Evolutionary conservation across 2,888 invertebrate species (phyloP), one percentile per base, ranked within the genome.

Genomic region (Lacanobia oleracea): DNA sequence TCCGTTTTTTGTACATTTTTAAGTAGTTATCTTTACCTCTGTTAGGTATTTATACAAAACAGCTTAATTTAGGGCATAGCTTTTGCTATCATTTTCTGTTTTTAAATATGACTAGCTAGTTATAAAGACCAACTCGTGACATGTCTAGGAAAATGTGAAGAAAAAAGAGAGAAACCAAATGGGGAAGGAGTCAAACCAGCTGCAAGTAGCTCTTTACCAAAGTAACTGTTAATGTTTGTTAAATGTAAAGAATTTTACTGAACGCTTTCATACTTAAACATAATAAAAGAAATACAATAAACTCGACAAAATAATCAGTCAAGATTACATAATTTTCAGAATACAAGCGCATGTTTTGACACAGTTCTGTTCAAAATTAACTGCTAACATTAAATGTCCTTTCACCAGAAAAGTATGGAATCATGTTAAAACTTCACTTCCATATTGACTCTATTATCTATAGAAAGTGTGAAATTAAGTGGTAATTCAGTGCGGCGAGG

Each of bases 401-500:
- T 91, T 91, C 91, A 89, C 91, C 78, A 80, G 70, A 82, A 86
- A 88, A 85, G 77, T 86, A 83, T 75, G 80, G 88, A 89, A 89
- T 87, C 85, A 89, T 84, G 89, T 85, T 86, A 88, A 88, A 90
- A 88, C 81, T 79, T 83, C 43, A 66, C 81, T 21, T 79, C 84
- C 68, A 87, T 87, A 91, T 92, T 91, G 86, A 81, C 72, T 81
- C 79, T 86, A 88, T 89, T 89, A 88, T 92, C 90, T 93, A 87
- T 91, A 91, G 92, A 94, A 94, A 95, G 95, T 93, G 93, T 93
- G 87, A 92, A 92, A 93, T 93, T 91, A 92, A 93, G 88, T 90
- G 79, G 91, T 91, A 92, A 93, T 94, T 91, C 91, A 88, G 90
- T 92, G 91, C 90, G 88, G 90, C 91, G 92, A 93, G 91, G 92